Evolutionary conservation across 1,140 invertebrate genomes (phyloP).

Genomic region (Camponotus vicinus): DNA sequence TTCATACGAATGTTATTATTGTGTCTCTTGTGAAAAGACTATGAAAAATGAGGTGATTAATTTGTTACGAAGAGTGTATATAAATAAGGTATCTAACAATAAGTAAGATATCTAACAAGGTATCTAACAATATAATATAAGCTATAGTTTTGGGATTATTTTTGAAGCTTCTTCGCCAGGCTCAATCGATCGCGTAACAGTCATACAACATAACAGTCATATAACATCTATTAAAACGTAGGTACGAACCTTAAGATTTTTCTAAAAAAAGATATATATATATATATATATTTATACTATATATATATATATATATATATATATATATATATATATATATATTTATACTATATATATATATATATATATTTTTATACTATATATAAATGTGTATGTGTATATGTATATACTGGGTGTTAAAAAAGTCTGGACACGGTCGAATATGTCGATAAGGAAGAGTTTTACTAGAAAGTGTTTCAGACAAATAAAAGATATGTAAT

Average conservation of each 20-base stretch:
- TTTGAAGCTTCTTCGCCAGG: not conserved
- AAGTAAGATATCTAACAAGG: not conserved
- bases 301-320: no score
- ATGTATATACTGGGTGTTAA: no score
- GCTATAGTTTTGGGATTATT: not conserved
- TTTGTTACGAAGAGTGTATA: not conserved
- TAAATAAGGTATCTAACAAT: not conserved
- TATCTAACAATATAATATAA: not conserved
- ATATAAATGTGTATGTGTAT: no score
- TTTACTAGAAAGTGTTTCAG: no score
- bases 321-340: no score
- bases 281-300: no score
- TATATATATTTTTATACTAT: no score
- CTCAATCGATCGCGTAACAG: not conserved
- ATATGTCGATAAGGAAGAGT: no score
- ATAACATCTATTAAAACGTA: not conserved
- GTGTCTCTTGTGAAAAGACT: not conserved
- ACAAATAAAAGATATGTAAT: no score
- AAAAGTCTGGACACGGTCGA: no score
- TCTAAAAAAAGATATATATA: not conserved
- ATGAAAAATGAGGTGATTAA: constrained; percentile 21
- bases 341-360: no score
- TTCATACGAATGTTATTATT: no score
- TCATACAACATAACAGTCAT: not conserved
- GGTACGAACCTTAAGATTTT: not conserved